A percentile compares a stretch with the other conserved stretches of the same genome.
Evolutionary conservation across 2,113 vertebrate species (phyloP).

Genomic region (Melanerpes formicivorus): DNA sequence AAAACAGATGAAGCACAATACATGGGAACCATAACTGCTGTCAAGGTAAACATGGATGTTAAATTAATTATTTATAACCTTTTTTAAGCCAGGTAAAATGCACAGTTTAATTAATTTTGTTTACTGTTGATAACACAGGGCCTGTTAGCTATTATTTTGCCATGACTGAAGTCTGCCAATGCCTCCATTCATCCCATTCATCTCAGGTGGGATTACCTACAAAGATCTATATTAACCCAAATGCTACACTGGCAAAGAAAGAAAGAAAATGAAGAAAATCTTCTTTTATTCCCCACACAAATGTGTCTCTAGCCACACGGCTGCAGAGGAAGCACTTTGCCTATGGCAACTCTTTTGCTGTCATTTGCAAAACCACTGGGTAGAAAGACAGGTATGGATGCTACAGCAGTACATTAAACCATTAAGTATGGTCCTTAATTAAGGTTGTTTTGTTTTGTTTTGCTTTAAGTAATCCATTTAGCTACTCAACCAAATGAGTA

Average conservation of each 20-base stretch:
- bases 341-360: background rate
- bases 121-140: background rate
- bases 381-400: background rate
- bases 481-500: background rate
- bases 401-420: background rate
- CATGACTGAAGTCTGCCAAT: background rate
- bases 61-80: background rate
- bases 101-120: background rate
- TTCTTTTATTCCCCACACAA: background rate
- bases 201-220: background rate
- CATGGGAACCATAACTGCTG: background rate
- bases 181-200: background rate
- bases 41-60: background rate
- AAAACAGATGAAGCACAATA: background rate
- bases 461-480: background rate
- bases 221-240: background rate
- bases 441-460: background rate
- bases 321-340: background rate
- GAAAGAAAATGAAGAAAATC: background rate
- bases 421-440: background rate
- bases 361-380: background rate
- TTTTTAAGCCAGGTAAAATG: background rate
- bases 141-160: background rate
- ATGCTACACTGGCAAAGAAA: background rate
- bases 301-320: background rate